Base-by-base conservation (phyloP, 2,888 invertebrate genomes). In the Tachystola acroxantha region DNA sequence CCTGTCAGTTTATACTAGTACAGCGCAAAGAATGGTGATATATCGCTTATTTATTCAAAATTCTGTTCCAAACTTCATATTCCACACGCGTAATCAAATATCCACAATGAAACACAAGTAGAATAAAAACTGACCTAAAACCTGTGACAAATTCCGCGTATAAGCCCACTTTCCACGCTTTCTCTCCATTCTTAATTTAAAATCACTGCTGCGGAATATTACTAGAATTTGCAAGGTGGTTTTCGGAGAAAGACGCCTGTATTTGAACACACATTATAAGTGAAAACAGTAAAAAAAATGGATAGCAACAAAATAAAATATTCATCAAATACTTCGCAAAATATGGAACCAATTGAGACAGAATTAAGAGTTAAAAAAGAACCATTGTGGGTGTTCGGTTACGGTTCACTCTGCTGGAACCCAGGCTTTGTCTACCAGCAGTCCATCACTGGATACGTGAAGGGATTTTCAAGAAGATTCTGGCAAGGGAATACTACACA, bases 321-420 rank as follows among this genome's bases (percentile, higher is more conserved):
- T 10, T 7, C 10, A 1, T 26, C 33, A 24, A 14, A 3, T 10
- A 27, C 30, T 31, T 12, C 11, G 11, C n/a, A 7, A 13, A 33
- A 34, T 36, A 43, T 39, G 14, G 48, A 53, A 32, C 45, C 50
- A 38, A 43, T 39, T 22, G 45, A 41, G 16, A 57, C 59, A 32
- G 70, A 71, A 32, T 49, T 53, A 34, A 65, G 52, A 24, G 56
- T 45, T 33, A 69, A 77, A 48, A 84, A 72, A 32, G 87, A 88
- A 40, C 84, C 88, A 11, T 71, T 94, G 64, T 98, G 97, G 97
- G 91, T 98, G 14, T 98, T 98, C 66, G 98, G 97, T 1, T 98
- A 98, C 61, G 98, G 98, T 2, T 97, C 97, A 0, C 78, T 98
- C 32, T 95, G 97, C 78, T 98, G 98, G 98, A 91, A 95, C 77